Evolutionary conservation across 1,140 invertebrate species (phyloP).

Genomic region (Caenorhabditis tropicalis): DNA sequence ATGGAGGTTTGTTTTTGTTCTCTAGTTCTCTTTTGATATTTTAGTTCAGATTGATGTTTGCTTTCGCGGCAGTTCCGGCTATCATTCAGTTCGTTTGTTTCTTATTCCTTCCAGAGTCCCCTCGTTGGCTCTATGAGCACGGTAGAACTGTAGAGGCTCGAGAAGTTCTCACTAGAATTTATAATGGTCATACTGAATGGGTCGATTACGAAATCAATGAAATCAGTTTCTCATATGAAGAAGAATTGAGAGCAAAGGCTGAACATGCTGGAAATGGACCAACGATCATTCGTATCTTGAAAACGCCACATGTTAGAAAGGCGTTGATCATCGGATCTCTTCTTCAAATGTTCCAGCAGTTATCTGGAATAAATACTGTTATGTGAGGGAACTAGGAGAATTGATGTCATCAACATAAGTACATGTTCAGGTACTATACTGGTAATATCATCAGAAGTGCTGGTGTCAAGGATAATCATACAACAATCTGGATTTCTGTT

Average conservation of each 20-base stretch:
- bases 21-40: neutral
- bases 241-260: constrained; percentile 56
- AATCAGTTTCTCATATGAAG: constrained; percentile 65
- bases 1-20: constrained; percentile 74
- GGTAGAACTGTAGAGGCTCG: constrained; percentile 73
- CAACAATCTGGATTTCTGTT: constrained; percentile 78
- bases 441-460: constrained; percentile 78
- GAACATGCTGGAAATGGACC: constrained; percentile 43
- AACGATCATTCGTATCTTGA: constrained; percentile 60
- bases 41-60: constrained; percentile 75
- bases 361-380: constrained; percentile 78
- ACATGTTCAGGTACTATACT: constrained; percentile 76
- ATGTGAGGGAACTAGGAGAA: constrained; percentile 74
- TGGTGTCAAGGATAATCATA: constrained; percentile 75
- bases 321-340: constrained; percentile 77
- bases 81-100: constrained; percentile 77
- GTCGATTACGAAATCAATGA: constrained; percentile 67
- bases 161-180: constrained; percentile 71
- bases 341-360: constrained; percentile 77
- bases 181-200: constrained; percentile 66
- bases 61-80: constrained; percentile 76
- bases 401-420: neutral
- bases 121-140: constrained; percentile 76
- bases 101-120: constrained; percentile 77
- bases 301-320: constrained; percentile 73